Evolutionary conservation across 2,113 vertebrate species (phyloP).

Genomic region (Oncorhynchus gorbuscha): DNA sequence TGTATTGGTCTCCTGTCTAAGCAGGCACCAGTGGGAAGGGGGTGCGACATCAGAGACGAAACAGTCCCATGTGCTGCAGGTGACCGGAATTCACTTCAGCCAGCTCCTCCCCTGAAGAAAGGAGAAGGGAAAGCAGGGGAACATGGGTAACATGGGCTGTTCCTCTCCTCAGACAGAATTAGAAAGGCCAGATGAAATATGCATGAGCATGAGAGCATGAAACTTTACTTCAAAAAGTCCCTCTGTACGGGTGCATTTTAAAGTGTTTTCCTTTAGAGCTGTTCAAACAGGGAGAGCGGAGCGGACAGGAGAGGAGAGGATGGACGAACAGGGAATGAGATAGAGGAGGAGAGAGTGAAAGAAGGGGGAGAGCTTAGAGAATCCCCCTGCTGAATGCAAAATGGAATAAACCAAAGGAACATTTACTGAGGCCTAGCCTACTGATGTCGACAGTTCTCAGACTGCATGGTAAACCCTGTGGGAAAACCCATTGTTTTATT

Average conservation of each 20-base stretch:
- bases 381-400: too few relatives aligned
- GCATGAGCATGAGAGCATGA: conserved; percentile 30
- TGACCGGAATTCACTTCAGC: background rate
- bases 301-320: conserved; percentile 3
- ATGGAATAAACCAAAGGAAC: too few relatives aligned
- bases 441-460: too few relatives aligned
- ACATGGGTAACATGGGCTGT: background rate
- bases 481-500: too few relatives aligned
- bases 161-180: conserved; percentile 31
- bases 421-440: too few relatives aligned
- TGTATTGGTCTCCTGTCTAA: too few relatives aligned
- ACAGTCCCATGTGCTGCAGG: background rate
- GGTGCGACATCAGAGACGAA: background rate
- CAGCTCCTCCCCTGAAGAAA: background rate
- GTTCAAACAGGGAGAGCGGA: conserved; percentile 14
- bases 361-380: background rate
- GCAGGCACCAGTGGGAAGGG: background rate
- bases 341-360: background rate
- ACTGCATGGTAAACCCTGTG: too few relatives aligned
- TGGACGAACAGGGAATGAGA: background rate
- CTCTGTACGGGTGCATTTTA: conserved; percentile 12
- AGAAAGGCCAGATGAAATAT: conserved; percentile 48
- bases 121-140: background rate
- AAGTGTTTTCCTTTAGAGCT: conserved; percentile 13
- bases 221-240: conserved; percentile 37